Conservation (phyloP, 64 coral and sea anemone species). For the Orbicella faveolata region DNA sequence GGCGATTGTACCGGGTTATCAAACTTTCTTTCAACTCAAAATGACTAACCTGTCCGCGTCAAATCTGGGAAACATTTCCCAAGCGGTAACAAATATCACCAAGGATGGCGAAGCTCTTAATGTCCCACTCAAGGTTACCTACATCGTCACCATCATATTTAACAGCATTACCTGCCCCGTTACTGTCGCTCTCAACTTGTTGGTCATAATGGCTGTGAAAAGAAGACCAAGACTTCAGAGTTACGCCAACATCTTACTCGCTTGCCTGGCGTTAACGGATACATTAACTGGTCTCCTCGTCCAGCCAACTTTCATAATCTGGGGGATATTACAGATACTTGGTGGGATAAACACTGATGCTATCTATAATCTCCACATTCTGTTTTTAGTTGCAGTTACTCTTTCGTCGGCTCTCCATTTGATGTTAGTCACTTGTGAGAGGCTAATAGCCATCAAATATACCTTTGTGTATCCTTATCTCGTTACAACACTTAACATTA, state of each 20-base stretch:
- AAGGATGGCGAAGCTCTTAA: not conserved
- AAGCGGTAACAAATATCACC: not conserved
- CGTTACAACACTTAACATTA: not conserved
- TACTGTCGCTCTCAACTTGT: not conserved
- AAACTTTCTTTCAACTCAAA: not conserved
- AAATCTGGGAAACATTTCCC: not conserved
- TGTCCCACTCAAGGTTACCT: not conserved
- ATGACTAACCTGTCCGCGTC: not conserved
- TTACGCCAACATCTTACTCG: not conserved
- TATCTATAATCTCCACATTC: not conserved
- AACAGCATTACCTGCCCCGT: constrained; percentile 1
- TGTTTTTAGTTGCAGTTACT: not conserved
- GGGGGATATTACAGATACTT: not conserved
- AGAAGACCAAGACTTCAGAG: not conserved
- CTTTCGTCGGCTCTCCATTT: not conserved
- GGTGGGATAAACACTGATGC: not conserved
- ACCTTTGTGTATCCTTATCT: not conserved
- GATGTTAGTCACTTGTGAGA: not conserved
- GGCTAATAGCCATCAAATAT: not conserved
- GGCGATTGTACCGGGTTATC: not conserved
- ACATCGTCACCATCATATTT: not conserved
- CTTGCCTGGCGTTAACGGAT: not conserved
- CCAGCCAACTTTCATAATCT: not conserved
- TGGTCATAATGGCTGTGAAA: not conserved
- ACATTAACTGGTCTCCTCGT: not conserved